Evolutionary conservation across 2,113 vertebrate species (phyloP).

Genomic region (Syngnathoides biaculeatus): DNA sequence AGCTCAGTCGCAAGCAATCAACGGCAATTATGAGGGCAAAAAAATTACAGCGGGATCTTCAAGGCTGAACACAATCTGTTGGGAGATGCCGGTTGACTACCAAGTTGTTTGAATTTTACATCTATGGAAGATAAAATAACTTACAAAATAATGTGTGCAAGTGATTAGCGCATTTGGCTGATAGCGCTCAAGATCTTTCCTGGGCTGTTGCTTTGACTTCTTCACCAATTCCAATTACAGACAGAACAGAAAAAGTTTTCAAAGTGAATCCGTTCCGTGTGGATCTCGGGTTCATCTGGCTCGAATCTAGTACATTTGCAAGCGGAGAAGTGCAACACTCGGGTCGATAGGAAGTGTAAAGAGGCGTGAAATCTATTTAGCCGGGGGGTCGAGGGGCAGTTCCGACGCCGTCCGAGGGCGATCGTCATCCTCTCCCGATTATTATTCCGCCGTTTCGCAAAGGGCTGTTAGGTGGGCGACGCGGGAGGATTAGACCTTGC

Average conservation of each 20-base stretch:
- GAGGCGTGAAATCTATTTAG: constrained; percentile 9
- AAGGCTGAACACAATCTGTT: not conserved
- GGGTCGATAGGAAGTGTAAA: constrained; percentile 8
- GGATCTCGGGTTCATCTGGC: not conserved
- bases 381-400: constrained; percentile 4
- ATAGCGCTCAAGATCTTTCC: no score
- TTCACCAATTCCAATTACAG: no score
- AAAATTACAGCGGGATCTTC: constrained; percentile 9
- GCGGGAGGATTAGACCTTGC: constrained; percentile 58
- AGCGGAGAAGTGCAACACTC: not conserved
- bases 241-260: not conserved
- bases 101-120: not conserved
- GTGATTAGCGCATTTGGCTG: no score
- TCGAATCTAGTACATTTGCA: not conserved
- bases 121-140: not conserved
- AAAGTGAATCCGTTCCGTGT: not conserved
- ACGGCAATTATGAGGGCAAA: constrained; percentile 17
- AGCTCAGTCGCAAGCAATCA: constrained; percentile 37
- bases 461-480: constrained; percentile 56
- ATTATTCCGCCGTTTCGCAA: constrained; percentile 45
- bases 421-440: constrained; percentile 31
- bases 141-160: not conserved
- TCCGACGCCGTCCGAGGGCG: constrained; percentile 30
- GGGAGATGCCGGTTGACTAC: not conserved
- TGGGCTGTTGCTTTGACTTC: no score